Conservation (phyloP, 2,797 vertebrate species). For the Sebastes flavidus region DNA sequence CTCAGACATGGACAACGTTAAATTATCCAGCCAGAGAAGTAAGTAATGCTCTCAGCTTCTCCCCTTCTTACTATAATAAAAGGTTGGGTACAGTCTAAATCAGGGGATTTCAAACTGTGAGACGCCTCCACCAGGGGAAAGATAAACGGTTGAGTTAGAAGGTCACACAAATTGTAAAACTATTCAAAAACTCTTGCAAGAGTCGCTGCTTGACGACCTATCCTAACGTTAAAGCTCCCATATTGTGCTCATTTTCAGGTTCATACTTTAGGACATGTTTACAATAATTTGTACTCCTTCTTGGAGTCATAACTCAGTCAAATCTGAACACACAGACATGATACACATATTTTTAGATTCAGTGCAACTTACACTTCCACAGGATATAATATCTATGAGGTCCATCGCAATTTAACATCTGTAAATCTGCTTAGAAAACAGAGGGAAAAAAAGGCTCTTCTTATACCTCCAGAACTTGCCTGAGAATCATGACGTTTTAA, state of each 20-base stretch:
- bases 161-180: too few species aligned
- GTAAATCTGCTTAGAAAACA: not conserved
- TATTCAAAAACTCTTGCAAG: too few species aligned
- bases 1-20: not conserved
- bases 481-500: not conserved
- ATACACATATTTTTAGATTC: not conserved
- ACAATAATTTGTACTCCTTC: not conserved
- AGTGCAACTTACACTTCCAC: not conserved
- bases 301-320: not conserved
- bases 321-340: not conserved
- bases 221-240: too few species aligned
- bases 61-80: not conserved
- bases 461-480: not conserved
- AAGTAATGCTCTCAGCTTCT: not conserved
- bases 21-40: not conserved
- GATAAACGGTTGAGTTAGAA: not conserved
- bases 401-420: not conserved
- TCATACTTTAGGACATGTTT: too few species aligned
- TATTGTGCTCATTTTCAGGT: too few species aligned
- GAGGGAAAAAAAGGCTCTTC: too few species aligned
- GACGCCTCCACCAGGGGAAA: not conserved
- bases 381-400: not conserved
- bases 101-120: constrained; percentile 40
- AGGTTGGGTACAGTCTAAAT: not conserved
- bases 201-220: too few species aligned